These are phyloP conservation scores for Melanotaenia boesemani DNA, from an alignment of 2,797 vertebrate species.

Conservation along the genomic window DNA sequence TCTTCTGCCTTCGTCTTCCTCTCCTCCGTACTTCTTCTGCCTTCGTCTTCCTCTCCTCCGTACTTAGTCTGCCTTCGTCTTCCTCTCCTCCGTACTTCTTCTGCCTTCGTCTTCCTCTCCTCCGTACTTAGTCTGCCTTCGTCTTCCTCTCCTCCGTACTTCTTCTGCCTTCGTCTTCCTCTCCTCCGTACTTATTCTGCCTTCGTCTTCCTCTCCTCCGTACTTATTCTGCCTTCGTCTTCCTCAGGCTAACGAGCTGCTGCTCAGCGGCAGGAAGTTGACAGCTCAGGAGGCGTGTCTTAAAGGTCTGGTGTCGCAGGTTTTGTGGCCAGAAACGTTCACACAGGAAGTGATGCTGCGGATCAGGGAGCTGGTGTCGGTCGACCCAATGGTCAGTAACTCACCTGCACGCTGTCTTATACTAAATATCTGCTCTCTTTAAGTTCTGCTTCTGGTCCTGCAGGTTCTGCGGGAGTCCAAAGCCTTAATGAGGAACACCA, in stretches of 20 bases:
- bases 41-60: too few species aligned
- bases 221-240: not conserved
- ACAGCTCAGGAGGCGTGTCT: constrained; percentile 96
- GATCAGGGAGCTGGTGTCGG: constrained; percentile 93
- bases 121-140: too few species aligned
- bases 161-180: too few species aligned
- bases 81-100: too few species aligned
- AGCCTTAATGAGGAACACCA: constrained; percentile 91
- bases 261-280: constrained; percentile 94
- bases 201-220: too few species aligned
- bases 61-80: too few species aligned
- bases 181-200: too few species aligned
- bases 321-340: constrained; percentile 97
- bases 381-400: constrained; percentile 89
- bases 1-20: too few species aligned
- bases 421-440: too few species aligned
- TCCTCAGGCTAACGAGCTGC: constrained; percentile 93
- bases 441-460: not conserved
- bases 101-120: too few species aligned
- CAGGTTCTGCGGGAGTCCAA: constrained; percentile 97
- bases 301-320: constrained; percentile 97
- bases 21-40: too few species aligned
- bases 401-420: not conserved
- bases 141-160: too few species aligned
- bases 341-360: constrained; percentile 97